Percentiles rank a stretch among this genome's conserved stretches.
phyloP scores from a whole-genome alignment of 2,797 vertebrate genomes.

The Sebastes iracundus region DNA sequence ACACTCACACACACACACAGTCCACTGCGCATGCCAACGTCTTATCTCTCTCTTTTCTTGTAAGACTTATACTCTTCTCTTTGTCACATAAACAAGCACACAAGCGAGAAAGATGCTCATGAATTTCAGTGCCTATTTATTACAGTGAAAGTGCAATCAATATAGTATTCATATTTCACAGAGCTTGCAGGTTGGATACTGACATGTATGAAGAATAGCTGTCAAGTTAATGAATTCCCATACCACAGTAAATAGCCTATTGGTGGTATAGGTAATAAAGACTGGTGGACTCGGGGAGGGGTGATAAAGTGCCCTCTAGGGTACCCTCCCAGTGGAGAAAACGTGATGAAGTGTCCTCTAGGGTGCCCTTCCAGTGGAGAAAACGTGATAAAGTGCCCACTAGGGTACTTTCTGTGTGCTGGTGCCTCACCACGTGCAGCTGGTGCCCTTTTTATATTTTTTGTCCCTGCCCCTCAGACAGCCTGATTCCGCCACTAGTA shows the following conservation, averaged over 20 bases:
- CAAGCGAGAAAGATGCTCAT: background rate
- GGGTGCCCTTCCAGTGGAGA: no score
- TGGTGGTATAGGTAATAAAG: background rate
- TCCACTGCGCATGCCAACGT: conserved; percentile 15
- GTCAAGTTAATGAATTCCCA: background rate
- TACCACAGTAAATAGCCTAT: background rate
- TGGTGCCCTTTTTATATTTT: no score
- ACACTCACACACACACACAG: conserved; percentile 1
- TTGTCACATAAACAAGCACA: conserved; percentile 23
- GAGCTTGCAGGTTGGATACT: background rate
- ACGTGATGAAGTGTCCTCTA: no score
- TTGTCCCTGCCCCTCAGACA: no score
- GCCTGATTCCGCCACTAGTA: background rate
- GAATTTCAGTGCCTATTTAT: conserved; percentile 5
- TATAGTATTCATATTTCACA: background rate
- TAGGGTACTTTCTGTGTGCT: no score
- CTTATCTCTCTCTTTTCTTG: conserved; percentile 2
- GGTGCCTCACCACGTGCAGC: no score
- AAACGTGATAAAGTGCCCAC: no score
- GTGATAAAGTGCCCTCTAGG: no score
- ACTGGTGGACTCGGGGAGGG: no score
- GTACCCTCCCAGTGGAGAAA: no score
- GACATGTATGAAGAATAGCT: background rate
- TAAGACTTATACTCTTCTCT: background rate
- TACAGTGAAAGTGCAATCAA: conserved; percentile 3